These are phyloP conservation scores for Indicator maculatus DNA, from an alignment of 2,113 vertebrate species.

Conservation along the genomic window DNA sequence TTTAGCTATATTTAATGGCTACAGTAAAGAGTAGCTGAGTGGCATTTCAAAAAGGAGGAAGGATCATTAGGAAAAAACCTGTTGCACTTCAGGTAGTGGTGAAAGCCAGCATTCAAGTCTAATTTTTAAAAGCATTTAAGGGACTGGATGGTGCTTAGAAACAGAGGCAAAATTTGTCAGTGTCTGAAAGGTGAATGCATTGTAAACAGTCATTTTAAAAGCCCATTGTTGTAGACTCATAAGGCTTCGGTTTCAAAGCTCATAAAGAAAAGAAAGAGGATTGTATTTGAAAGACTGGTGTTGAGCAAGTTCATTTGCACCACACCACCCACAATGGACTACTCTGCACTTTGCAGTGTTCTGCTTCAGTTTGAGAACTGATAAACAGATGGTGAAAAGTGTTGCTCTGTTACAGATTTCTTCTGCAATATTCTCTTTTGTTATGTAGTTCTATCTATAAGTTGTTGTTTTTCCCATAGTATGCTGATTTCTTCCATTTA, in stretches of 20 bases:
- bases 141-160: neutral
- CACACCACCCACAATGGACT: neutral
- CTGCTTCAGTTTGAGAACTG: neutral
- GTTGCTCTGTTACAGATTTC: neutral
- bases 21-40: constrained; percentile 7
- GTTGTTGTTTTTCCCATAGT: neutral
- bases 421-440: neutral
- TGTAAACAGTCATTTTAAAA: neutral
- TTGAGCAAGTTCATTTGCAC: neutral
- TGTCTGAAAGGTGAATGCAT: neutral
- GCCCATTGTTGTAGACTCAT: neutral
- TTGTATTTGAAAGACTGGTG: neutral
- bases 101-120: constrained; percentile 8
- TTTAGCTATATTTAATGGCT: constrained; percentile 16
- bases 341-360: neutral
- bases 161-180: constrained; percentile 1
- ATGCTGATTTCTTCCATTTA: neutral
- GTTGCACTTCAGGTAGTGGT: neutral
- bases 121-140: constrained; percentile 33
- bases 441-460: neutral
- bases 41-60: constrained; percentile 47
- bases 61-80: constrained; percentile 22
- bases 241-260: neutral
- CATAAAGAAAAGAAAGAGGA: neutral
- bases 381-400: neutral